Evolutionary conservation across 2,797 vertebrate species (phyloP).

Genomic region (Tamandua tetradactyla): DNA sequence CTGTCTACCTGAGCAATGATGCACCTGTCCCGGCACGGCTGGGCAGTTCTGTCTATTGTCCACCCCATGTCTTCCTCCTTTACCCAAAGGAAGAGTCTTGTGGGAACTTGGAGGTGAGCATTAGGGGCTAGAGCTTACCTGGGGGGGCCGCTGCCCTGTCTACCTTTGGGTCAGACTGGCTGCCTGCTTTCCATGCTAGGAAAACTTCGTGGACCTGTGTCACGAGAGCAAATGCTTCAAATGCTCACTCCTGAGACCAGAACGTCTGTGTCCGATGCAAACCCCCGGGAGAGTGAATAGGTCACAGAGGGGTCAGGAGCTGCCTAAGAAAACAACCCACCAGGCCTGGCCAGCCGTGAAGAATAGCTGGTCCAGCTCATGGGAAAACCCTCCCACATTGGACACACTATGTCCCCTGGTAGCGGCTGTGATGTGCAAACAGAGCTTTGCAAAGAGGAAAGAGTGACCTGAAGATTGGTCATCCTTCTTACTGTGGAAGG

Average conservation of each 20-base stretch:
- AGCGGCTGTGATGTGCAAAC: not conserved
- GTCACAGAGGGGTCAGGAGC: not conserved
- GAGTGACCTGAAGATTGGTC: not conserved
- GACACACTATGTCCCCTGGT: not conserved
- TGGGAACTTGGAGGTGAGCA: not conserved
- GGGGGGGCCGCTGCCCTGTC: not conserved
- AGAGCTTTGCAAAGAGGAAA: not conserved
- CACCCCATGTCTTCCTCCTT: not conserved
- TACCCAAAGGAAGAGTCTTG: not conserved
- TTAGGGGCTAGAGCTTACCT: not conserved
- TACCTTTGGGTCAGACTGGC: not conserved
- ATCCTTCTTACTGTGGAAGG: too few relatives aligned
- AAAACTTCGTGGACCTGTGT: too few relatives aligned
- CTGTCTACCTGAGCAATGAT: not conserved
- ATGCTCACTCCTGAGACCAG: not conserved
- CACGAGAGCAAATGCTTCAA: not conserved
- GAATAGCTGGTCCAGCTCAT: fast-evolving
- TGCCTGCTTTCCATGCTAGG: not conserved
- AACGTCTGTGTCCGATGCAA: not conserved
- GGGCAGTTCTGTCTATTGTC: not conserved
- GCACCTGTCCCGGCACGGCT: not conserved
- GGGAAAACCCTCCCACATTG: not conserved
- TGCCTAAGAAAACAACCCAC: not conserved
- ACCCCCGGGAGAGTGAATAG: not conserved
- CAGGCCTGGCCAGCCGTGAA: not conserved